phyloP scores from a whole-genome alignment of 2,888 invertebrate genomes.

The Calephelis perditalis region DNA sequence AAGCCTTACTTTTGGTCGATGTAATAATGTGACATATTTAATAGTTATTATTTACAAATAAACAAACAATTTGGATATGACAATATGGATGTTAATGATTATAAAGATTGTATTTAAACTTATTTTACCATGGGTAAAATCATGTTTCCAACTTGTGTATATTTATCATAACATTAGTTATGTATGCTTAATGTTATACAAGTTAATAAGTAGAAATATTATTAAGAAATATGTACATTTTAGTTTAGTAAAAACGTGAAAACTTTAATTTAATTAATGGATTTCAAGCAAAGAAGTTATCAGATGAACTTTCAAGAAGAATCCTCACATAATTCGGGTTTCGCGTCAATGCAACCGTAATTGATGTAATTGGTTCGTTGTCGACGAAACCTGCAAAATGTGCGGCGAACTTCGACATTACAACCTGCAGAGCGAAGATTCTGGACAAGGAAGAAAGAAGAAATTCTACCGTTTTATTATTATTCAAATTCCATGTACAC shows the following conservation, averaged over 20 bases:
- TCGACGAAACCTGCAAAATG: conserved; percentile 98
- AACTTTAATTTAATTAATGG: background rate
- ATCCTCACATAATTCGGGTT: conserved; percentile 89
- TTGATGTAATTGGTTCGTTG: conserved; percentile 87
- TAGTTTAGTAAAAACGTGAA: background rate
- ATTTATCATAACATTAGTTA: no score
- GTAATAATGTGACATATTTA: no score
- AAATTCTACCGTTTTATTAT: background rate
- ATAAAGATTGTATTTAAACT: no score
- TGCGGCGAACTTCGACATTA: conserved; percentile 62
- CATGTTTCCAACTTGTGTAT: no score
- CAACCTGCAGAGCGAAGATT: conserved; percentile 14
- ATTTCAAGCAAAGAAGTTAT: conserved; percentile 3
- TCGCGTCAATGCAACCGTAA: conserved; percentile 90
- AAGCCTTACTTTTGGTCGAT: no score
- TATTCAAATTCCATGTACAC: background rate
- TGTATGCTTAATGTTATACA: no score
- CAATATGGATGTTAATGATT: no score
- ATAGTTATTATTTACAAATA: no score
- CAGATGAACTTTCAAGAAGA: conserved; percentile 38
- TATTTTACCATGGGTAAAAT: no score
- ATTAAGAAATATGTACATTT: no score
- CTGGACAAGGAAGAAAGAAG: conserved; percentile 17
- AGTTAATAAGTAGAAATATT: no score
- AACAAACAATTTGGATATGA: no score